A percentile compares a stretch with the other conserved stretches of the same genome.
These are phyloP conservation scores for Lysandra coridon DNA, from an alignment of 2,888 invertebrate genomes.

Conservation along the genomic window DNA sequence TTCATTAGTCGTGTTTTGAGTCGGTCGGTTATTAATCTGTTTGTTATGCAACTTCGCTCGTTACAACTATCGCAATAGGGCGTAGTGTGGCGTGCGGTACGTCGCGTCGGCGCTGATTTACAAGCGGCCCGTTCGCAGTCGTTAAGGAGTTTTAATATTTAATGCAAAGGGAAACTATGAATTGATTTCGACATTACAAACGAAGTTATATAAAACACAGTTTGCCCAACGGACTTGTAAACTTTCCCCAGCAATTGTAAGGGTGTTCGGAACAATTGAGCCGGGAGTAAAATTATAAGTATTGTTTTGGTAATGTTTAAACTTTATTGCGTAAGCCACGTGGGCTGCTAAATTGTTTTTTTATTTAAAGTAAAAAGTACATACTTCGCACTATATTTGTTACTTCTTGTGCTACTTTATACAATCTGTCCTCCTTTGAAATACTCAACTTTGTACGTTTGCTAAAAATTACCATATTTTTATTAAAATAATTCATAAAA, in stretches of 20 bases:
- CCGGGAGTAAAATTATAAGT: neutral
- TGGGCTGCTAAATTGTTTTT: neutral
- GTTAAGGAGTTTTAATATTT: slow-evolving; percentile 41
- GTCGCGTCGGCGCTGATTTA: slow-evolving; percentile 9
- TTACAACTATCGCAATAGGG: slow-evolving; percentile 36
- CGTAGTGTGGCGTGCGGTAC: slow-evolving; percentile 35
- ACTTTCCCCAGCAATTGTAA: neutral
- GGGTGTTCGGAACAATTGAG: neutral
- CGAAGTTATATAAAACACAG: slow-evolving; percentile 25
- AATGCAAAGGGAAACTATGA: slow-evolving; percentile 39
- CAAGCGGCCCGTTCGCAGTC: slow-evolving; percentile 11
- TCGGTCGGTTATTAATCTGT: slow-evolving; percentile 39
- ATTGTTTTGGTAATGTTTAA: neutral
- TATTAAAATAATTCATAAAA: slow-evolving; percentile 11
- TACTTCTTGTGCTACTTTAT: neutral
- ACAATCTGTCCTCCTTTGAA: neutral
- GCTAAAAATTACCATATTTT: slow-evolving; percentile 1
- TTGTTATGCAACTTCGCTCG: slow-evolving; percentile 36
- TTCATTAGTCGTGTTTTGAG: slow-evolving; percentile 42
- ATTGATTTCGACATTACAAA: slow-evolving; percentile 37
- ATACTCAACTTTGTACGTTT: neutral
- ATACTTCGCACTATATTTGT: neutral
- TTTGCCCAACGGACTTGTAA: slow-evolving; percentile 2
- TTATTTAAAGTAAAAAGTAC: neutral
- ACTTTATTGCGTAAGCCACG: neutral